Evolutionary conservation across 2,888 invertebrate genomes (phyloP).

Genomic region (Tetheella fluctuosa): DNA sequence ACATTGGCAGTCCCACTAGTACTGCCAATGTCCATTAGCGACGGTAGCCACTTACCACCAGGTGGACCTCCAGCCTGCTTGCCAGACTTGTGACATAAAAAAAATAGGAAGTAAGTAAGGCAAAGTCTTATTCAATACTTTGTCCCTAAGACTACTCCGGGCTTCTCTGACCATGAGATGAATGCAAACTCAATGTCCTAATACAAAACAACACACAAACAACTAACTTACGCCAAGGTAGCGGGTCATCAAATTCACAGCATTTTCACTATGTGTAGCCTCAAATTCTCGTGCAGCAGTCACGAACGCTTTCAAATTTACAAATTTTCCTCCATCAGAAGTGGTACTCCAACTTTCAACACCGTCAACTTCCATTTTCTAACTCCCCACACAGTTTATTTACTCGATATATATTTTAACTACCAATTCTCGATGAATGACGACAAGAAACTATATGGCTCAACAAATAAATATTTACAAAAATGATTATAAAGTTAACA

Average conservation of each 20-base stretch:
- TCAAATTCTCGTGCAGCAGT: conserved; percentile 80
- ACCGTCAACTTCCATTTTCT: conserved; percentile 72
- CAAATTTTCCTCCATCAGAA: conserved; percentile 69
- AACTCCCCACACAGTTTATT: conserved; percentile 12
- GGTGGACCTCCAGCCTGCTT: too few relatives aligned
- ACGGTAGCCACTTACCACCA: too few relatives aligned
- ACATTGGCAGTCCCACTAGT: too few relatives aligned
- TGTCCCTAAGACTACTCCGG: too few relatives aligned
- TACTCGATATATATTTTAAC: conserved; percentile 16
- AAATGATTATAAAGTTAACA: conserved; percentile 36
- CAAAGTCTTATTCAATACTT: too few relatives aligned
- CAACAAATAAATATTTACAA: conserved; percentile 33
- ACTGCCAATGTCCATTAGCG: too few relatives aligned
- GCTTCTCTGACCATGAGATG: too few relatives aligned
- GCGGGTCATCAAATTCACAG: conserved; percentile 79
- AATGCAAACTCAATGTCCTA: too few relatives aligned
- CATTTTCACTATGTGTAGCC: conserved; percentile 78
- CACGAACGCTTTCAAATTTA: conserved; percentile 81
- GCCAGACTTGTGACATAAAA: too few relatives aligned
- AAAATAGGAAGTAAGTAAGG: too few relatives aligned
- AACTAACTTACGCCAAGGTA: conserved; percentile 73
- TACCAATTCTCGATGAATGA: conserved; percentile 18
- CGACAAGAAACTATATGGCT: conserved; percentile 18
- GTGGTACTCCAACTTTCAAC: conserved; percentile 55
- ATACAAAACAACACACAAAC: too few relatives aligned